Percentiles rank a stretch among this genome's conserved stretches.
Conservation (phyloP, 2,888 invertebrate genomes). For the Diarsia dahlii region DNA sequence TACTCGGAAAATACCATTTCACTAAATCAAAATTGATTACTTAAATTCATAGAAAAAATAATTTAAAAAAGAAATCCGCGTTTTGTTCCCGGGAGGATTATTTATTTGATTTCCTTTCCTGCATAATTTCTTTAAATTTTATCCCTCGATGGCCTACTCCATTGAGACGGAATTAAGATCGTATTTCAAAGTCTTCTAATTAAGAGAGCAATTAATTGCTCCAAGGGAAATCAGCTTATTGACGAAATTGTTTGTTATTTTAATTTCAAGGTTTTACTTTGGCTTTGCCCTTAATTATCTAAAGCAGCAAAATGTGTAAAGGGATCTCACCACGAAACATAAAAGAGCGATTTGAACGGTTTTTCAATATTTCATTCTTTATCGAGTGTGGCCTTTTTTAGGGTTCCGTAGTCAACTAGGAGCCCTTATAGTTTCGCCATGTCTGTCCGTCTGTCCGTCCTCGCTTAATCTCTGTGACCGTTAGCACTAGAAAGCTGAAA, state of each 20-base stretch:
- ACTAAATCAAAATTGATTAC: neutral
- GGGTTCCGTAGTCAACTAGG: too few relatives aligned
- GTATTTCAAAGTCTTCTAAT: slow-evolving; percentile 11
- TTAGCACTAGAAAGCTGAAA: too few relatives aligned
- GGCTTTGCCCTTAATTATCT: neutral
- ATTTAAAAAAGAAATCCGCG: neutral
- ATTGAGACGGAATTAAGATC: slow-evolving; percentile 6
- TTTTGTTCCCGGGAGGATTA: neutral
- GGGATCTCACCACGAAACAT: neutral
- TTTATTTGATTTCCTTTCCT: slow-evolving; percentile 22
- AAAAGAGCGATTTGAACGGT: neutral
- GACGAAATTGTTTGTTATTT: neutral
- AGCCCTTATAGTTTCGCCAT: too few relatives aligned
- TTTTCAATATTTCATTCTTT: neutral
- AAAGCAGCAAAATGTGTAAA: neutral
- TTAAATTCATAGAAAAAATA: neutral
- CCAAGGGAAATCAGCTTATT: neutral
- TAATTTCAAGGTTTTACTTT: neutral
- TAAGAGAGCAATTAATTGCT: slow-evolving; percentile 13
- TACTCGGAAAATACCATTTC: neutral
- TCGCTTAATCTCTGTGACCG: too few relatives aligned
- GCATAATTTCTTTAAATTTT: neutral
- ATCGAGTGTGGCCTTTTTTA: too few relatives aligned
- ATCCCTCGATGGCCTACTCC: neutral
- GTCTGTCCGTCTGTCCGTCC: too few relatives aligned